Evolutionary conservation across 2,888 invertebrate genomes (phyloP).

Genomic region (Litoditis marina): DNA sequence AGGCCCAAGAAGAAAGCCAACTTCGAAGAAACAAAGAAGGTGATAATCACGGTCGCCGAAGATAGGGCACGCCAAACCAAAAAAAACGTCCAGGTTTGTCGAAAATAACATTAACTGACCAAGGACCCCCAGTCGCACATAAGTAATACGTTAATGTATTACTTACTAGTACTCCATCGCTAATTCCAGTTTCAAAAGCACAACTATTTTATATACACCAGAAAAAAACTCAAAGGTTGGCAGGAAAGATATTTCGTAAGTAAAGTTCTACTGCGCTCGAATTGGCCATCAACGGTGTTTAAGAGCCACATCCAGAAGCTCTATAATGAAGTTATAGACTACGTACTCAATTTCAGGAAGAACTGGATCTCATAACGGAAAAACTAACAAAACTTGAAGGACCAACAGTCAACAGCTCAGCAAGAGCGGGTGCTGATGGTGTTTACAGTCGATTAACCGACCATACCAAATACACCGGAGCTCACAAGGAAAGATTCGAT

Average conservation of each 20-base stretch:
- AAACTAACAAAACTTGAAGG: constrained; percentile 56
- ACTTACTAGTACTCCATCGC: too few species aligned
- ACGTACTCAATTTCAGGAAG: constrained; percentile 50
- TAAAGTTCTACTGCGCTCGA: neutral
- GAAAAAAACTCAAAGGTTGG: too few species aligned
- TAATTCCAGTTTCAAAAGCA: too few species aligned
- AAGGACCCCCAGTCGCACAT: too few species aligned
- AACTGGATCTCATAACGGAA: constrained; percentile 57
- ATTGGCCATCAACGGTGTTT: too few species aligned
- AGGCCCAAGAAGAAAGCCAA: constrained; percentile 61
- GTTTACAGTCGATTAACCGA: constrained; percentile 62
- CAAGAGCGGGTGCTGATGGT: constrained; percentile 53
- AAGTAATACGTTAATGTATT: neutral
- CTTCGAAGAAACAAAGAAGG: constrained; percentile 60
- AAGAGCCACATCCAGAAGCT: too few species aligned
- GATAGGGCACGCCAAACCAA: constrained; percentile 55
- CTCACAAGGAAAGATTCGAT: constrained; percentile 62
- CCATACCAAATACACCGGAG: constrained; percentile 59
- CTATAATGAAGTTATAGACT: too few species aligned
- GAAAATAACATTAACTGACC: too few species aligned
- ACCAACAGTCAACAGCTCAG: constrained; percentile 51
- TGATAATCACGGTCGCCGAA: constrained; percentile 54
- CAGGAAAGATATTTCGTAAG: too few species aligned
- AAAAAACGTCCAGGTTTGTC: constrained; percentile 51
- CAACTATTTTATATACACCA: too few species aligned